A percentile compares a stretch with the other conserved stretches of the same genome.
phyloP scores from a whole-genome alignment of 1,140 invertebrate genomes.

The Orchesella cincta region DNA sequence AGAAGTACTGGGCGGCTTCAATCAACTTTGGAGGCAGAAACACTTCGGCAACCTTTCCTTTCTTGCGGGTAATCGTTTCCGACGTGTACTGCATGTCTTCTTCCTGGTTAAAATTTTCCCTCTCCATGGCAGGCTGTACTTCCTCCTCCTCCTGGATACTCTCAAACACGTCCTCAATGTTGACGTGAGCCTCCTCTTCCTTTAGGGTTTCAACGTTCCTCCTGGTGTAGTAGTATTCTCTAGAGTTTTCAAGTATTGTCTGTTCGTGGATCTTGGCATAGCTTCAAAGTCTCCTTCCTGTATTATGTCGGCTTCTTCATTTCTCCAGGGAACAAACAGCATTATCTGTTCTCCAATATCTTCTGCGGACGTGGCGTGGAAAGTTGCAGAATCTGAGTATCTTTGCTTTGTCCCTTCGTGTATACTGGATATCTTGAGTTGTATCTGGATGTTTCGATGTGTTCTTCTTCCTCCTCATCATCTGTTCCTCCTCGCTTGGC shows the following conservation, averaged over 20 bases:
- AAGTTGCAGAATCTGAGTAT: too few species aligned
- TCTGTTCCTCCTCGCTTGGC: not conserved
- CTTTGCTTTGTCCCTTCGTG: too few species aligned
- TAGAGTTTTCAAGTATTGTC: not conserved
- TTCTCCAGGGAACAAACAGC: slow-evolving; percentile 4
- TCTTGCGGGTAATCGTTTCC: not conserved
- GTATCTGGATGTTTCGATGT: too few species aligned
- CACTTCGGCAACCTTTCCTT: not conserved
- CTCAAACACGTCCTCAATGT: not conserved
- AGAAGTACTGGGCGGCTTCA: not conserved
- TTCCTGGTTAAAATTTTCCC: not conserved
- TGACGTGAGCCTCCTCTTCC: not conserved
- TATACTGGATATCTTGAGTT: too few species aligned
- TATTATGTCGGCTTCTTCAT: not conserved
- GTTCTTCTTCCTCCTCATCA: too few species aligned
- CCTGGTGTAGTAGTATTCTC: not conserved
- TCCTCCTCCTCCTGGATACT: not conserved
- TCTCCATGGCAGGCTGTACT: not conserved
- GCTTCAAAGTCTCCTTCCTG: not conserved
- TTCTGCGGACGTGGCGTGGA: not conserved
- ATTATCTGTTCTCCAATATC: slow-evolving; percentile 17
- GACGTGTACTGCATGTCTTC: not conserved
- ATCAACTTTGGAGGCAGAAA: not conserved
- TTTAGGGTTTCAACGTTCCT: too few species aligned
- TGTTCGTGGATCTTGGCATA: too few species aligned